phyloP scores from a whole-genome alignment of 2,888 invertebrate genomes.

The Ochropleura plecta region DNA sequence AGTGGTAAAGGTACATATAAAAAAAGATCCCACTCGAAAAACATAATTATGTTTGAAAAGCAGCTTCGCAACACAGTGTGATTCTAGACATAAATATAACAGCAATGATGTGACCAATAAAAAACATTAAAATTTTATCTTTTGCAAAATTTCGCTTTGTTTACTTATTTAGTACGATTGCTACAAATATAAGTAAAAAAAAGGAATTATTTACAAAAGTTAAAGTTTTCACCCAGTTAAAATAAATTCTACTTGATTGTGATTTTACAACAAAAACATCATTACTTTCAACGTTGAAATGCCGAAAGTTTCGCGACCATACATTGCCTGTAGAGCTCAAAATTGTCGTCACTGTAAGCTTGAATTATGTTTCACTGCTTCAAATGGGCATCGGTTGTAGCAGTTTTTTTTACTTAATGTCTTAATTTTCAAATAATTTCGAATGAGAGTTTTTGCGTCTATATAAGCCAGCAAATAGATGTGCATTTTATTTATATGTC shows the following conservation, averaged over 20 bases:
- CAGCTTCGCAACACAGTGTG: too few species aligned
- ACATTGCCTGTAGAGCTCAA: conserved; percentile 7
- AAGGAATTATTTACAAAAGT: neutral
- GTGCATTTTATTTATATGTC: neutral
- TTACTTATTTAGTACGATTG: neutral
- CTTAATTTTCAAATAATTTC: neutral
- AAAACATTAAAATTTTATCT: neutral
- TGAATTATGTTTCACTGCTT: conserved; percentile 6
- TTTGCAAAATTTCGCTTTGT: neutral
- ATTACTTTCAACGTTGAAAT: conserved; percentile 19
- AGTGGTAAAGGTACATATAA: neutral
- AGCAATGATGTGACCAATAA: neutral
- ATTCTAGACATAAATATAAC: neutral
- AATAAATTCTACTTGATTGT: conserved; percentile 3
- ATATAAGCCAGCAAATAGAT: neutral
- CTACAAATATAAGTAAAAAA: neutral
- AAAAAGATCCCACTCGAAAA: neutral
- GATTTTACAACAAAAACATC: conserved; percentile 18
- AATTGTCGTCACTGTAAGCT: conserved; percentile 8
- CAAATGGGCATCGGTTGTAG: neutral
- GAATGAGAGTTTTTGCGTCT: neutral
- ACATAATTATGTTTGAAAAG: neutral
- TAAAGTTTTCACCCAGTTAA: neutral
- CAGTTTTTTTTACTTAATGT: conserved; percentile 5
- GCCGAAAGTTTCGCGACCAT: conserved; percentile 22